Conservation (phyloP, 2,888 invertebrate species). For the Uloborus plumipes region DNA sequence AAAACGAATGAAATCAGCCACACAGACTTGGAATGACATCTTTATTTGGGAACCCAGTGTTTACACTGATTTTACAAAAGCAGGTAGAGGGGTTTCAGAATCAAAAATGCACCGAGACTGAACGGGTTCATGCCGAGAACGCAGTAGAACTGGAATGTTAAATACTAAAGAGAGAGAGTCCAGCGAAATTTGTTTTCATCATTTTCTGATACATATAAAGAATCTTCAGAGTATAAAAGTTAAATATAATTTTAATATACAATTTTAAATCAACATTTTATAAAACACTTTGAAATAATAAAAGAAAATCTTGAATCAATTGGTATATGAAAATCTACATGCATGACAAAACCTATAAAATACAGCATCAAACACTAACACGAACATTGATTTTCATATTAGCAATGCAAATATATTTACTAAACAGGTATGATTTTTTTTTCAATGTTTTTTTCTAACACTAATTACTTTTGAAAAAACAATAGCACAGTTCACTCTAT, state of each 20-base stretch:
- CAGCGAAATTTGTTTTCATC: slow-evolving; percentile 31
- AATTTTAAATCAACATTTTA: background rate
- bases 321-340: slow-evolving; percentile 25
- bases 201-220: background rate
- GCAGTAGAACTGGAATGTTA: slow-evolving; percentile 60
- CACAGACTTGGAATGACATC: slow-evolving; percentile 57
- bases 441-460: slow-evolving; percentile 52
- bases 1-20: background rate
- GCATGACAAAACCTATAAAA: slow-evolving; percentile 54
- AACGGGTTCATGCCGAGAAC: slow-evolving; percentile 47
- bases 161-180: slow-evolving; percentile 40
- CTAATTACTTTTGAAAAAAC: slow-evolving; percentile 62
- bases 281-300: background rate
- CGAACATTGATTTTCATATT: slow-evolving; percentile 55
- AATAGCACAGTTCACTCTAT: slow-evolving; percentile 60
- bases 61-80: slow-evolving; percentile 57
- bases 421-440: slow-evolving; percentile 54
- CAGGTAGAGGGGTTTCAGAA: slow-evolving; percentile 53
- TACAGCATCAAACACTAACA: slow-evolving; percentile 56
- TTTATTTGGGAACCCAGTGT: slow-evolving; percentile 59
- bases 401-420: slow-evolving; percentile 58
- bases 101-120: slow-evolving; percentile 45
- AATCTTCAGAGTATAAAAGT: slow-evolving; percentile 4
- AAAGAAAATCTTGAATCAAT: background rate
- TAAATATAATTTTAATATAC: background rate